These are phyloP conservation scores for Phoenicopterus ruber DNA, from an alignment of 2,113 vertebrate genomes.

Conservation along the genomic window DNA sequence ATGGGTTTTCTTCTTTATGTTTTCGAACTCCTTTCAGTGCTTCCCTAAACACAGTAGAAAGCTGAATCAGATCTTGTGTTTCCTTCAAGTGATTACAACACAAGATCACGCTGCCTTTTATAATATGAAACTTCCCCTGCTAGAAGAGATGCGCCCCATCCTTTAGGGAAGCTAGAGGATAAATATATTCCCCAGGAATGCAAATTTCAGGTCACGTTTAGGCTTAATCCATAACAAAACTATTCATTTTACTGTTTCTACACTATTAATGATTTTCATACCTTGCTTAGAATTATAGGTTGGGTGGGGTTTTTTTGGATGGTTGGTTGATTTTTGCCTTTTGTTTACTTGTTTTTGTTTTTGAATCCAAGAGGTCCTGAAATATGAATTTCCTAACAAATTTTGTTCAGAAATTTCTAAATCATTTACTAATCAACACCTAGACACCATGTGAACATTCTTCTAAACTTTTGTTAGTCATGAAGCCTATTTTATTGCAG, in stretches of 20 bases:
- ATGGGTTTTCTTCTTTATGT: not conserved
- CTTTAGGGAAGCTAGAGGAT: not conserved
- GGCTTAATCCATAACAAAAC: not conserved
- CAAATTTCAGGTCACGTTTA: not conserved
- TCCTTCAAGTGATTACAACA: not conserved
- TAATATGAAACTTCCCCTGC: not conserved
- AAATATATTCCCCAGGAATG: not conserved
- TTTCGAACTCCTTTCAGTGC: not conserved
- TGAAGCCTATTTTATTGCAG: not conserved
- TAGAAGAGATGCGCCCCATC: not conserved
- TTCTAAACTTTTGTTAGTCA: not conserved
- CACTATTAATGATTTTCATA: not conserved
- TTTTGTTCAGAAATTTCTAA: not conserved
- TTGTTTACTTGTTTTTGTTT: not conserved
- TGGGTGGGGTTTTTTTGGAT: not conserved
- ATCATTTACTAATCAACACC: not conserved
- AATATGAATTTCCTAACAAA: not conserved
- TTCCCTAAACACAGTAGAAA: not conserved
- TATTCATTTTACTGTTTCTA: not conserved
- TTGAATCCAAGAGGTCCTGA: not conserved
- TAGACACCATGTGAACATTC: not conserved
- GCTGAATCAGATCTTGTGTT: not conserved
- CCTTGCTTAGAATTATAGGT: not conserved
- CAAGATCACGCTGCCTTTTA: not conserved
- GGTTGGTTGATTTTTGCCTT: not conserved